Base-by-base conservation (phyloP, 2,113 vertebrate genomes). In the Macquaria ambigua region DNA sequence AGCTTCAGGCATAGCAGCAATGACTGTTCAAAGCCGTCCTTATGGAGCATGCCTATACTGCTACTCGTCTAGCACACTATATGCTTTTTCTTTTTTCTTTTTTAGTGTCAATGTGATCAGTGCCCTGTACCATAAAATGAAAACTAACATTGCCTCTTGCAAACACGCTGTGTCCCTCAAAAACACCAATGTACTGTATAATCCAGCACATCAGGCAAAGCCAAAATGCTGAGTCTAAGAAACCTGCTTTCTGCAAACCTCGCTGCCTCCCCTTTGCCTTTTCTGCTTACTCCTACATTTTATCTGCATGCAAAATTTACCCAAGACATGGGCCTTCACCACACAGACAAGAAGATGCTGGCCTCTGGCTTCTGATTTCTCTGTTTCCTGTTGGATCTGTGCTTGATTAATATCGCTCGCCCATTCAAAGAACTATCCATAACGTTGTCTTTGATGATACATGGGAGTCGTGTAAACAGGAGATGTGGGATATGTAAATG, bases 401-500 rank as follows among this genome's bases (percentile, higher is more conserved):
- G 74, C 84, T 92, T 92, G 93, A 94, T 93, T 93, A 94, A 94
- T 92, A 92, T 86, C 64, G 11, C 81, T 85, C 5, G 15, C 68
- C 74, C 74, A 66, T 79, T 86, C 74, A 74, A 89, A 82, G 87
- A 82, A 76, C 69, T 89, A 91, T 91, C 85, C 81, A 83, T 91
- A 81, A 87, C 89, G 82, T 91, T 88, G 88, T 93, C 92, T 90
- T 86, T 92, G 86, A 93, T 92, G 93, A 94, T 94, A 93, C 94
- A 95, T 95, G 92, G 77, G 79, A 74, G 76, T 82, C 15, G 25
- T 90, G 93, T 93, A 94, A 94, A 94, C 90, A 93, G 68, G 82
- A 92, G 75, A 92, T 89, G 80, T 90, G 90, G 89, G 91, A 91
- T 92, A 95, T 94, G 94, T 83, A 93, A 93, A 95, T 94, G 21